Conservation (phyloP, 2,888 invertebrate species). For the Mellilla xanthometata region DNA sequence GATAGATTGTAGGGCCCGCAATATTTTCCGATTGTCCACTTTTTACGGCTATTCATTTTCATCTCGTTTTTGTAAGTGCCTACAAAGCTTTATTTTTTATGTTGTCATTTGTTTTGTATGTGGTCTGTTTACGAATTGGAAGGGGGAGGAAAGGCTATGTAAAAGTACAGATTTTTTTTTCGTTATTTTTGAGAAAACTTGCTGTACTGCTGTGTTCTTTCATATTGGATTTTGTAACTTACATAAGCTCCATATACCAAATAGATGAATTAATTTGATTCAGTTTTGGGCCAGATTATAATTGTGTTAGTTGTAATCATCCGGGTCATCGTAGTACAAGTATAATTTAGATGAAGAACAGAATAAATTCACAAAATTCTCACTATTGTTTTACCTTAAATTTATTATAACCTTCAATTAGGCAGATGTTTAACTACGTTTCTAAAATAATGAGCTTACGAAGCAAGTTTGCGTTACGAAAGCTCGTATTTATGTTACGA, state of each 20-base stretch:
- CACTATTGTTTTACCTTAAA: constrained; percentile 9
- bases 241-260: too few species aligned
- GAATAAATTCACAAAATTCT: neutral
- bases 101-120: constrained; percentile 15
- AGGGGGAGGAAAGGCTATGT: neutral
- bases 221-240: too few species aligned
- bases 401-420: constrained; percentile 8
- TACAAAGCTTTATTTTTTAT: constrained; percentile 15
- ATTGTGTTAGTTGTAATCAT: constrained; percentile 3
- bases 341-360: constrained; percentile 7
- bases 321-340: constrained; percentile 5
- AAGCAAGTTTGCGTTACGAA: constrained; percentile 10
- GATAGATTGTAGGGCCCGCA: constrained; percentile 33
- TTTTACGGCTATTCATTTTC: constrained; percentile 34
- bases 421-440: constrained; percentile 8
- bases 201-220: too few species aligned
- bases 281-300: neutral
- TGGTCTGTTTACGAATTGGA: constrained; percentile 10
- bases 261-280: too few species aligned
- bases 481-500: constrained; percentile 10
- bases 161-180: too few species aligned
- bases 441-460: constrained; percentile 11
- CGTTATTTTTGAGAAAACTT: too few species aligned
- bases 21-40: constrained; percentile 32
- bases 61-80: constrained; percentile 25